A percentile compares a stretch with the other conserved stretches of the same genome.
Evolutionary conservation across 2,888 invertebrate genomes (phyloP).

Genomic region (Hirudinaria manillensis): DNA sequence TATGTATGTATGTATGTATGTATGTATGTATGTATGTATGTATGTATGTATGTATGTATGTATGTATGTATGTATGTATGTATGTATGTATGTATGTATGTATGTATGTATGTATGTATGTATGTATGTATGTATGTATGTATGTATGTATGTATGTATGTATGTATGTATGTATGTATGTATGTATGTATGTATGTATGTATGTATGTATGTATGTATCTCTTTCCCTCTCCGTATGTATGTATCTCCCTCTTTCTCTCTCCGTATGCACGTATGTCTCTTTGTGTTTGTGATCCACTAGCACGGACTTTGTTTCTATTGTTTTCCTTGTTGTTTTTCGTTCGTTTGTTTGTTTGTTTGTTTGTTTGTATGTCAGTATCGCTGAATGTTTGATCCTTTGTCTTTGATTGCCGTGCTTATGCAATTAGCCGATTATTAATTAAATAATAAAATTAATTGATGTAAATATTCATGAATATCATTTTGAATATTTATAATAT

Average conservation of each 20-base stretch:
- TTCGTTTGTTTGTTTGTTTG: too few relatives aligned
- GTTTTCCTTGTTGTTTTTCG: too few relatives aligned
- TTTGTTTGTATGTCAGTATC: too few relatives aligned
- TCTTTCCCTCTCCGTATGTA: constrained; percentile 4
- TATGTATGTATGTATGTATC: constrained; percentile 23
- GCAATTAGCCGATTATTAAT: too few relatives aligned
- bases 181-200: constrained; percentile 28
- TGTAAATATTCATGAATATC: too few relatives aligned
- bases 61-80: constrained; percentile 28
- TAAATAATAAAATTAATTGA: too few relatives aligned
- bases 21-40: neutral
- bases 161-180: constrained; percentile 29
- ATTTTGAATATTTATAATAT: too few relatives aligned
- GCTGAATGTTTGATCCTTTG: too few relatives aligned
- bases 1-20: constrained; percentile 5
- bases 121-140: constrained; percentile 30
- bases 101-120: constrained; percentile 26
- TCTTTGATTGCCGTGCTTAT: too few relatives aligned
- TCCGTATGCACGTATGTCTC: too few relatives aligned
- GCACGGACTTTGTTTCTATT: too few relatives aligned
- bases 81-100: constrained; percentile 28
- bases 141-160: constrained; percentile 30
- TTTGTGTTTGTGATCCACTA: too few relatives aligned
- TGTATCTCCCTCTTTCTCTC: neutral
- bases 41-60: constrained; percentile 26